Base-by-base conservation (phyloP, 2,888 invertebrate genomes). In the Drosophila meridiana region DNA sequence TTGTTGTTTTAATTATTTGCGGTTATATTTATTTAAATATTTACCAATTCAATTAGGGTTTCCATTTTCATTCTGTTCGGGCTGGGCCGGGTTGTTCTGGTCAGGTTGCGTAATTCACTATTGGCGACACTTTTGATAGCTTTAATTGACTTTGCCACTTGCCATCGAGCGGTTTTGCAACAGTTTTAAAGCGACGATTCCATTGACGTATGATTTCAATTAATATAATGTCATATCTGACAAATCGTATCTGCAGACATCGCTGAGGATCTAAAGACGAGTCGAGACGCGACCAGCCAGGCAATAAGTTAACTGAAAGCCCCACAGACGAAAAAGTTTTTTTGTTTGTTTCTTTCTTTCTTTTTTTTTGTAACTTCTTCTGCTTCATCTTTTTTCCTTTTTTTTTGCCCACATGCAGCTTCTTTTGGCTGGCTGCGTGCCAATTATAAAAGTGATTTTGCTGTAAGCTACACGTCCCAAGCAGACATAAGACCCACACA, bases 1-100 rank as follows among this genome's bases (percentile, higher is more conserved):
- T 88, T 90, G 88, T 90, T 90, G 85, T 89, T 88, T 90, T 82
- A 87, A 90, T 89, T 89, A 90, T 89, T 88, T 90, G 90, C 81
- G 90, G 90, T 90, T 87, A 80, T 80, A 80, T 82, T 89, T 83
- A 86, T 83, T 89, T 90, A 88, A 90, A 89, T 90, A 89, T 90
- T 90, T 87, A 90, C 87, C 79, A 85, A 90, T 89, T 85, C 88
- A 90, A 90, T 90, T 85, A 87, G 75, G 83, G 71, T 73, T 60
- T 65, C 58, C 36, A 34, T 45, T 50, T 78, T 68, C 28, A 40
- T 59, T 52, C 65, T 40, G 36, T 64, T 50, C 52, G 20, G 53
- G 47, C 28, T 55, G 20, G 56, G 42, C 20, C 52, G 28, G 48
- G 43, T 34, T 63, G 30, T 50, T 48, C 38, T 65, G 69, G 58